Evolutionary conservation across 2,797 vertebrate species (phyloP).

Genomic region (Circus cinereus): DNA sequence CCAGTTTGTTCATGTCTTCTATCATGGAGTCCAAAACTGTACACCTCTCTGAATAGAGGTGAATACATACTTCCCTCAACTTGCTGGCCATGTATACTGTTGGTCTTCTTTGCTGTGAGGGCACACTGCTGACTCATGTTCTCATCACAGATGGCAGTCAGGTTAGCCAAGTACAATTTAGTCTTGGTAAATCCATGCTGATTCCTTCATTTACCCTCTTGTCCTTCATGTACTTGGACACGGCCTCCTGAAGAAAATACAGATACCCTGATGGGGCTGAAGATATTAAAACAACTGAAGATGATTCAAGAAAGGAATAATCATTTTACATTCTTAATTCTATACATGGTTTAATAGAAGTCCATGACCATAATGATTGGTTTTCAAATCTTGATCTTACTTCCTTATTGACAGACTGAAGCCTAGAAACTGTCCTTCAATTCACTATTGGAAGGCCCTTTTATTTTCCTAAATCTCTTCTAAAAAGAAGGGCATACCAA

Average conservation of each 20-base stretch:
- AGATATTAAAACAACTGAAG: background rate
- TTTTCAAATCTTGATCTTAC: background rate
- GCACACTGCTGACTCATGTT: background rate
- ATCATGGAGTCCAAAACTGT: background rate
- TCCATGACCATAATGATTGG: background rate
- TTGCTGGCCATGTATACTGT: background rate
- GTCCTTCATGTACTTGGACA: background rate
- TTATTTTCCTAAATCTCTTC: background rate
- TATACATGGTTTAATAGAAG: background rate
- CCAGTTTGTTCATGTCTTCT: background rate
- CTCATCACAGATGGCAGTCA: background rate
- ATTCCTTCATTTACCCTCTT: background rate
- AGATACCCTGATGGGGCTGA: background rate
- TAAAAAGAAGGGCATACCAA: background rate
- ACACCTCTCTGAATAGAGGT: background rate
- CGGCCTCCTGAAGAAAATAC: background rate
- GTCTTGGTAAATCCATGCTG: background rate
- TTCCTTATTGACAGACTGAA: background rate
- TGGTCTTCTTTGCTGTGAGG: background rate
- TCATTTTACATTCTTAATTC: background rate
- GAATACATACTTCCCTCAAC: background rate
- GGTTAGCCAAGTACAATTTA: background rate
- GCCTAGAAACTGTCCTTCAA: background rate
- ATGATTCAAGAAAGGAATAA: background rate
- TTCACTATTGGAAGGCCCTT: background rate